These are phyloP conservation scores for Tetragonula carbonaria DNA, from an alignment of 2,888 invertebrate species.

Conservation along the genomic window DNA sequence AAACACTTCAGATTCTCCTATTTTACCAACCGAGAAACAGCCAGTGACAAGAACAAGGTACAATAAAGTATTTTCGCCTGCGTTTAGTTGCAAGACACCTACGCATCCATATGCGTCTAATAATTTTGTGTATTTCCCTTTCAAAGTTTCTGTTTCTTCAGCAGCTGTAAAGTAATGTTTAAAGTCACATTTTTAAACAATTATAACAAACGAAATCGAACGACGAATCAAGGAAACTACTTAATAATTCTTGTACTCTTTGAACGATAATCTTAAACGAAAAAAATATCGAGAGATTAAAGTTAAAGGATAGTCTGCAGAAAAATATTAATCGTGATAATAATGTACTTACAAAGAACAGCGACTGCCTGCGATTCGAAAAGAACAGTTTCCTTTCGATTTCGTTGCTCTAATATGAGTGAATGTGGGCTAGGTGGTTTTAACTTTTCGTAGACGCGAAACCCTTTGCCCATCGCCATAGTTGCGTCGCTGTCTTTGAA, in stretches of 20 bases:
- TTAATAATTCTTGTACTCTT: conserved; percentile 4
- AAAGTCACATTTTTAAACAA: not conserved
- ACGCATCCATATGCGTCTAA: conserved; percentile 98
- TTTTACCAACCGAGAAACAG: conserved; percentile 98
- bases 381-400: conserved; percentile 93
- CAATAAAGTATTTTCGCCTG: conserved; percentile 92
- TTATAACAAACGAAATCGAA: too few relatives aligned
- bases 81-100: conserved; percentile 95
- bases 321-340: conserved; percentile 3
- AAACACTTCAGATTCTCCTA: conserved; percentile 97
- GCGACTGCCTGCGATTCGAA: conserved; percentile 97
- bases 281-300: not conserved
- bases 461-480: conserved; percentile 98
- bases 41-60: conserved; percentile 97
- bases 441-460: conserved; percentile 95
- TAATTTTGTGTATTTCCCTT: conserved; percentile 95
- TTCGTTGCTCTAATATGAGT: conserved; percentile 94
- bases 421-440: conserved; percentile 95
- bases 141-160: conserved; percentile 95
- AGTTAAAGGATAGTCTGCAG: not conserved
- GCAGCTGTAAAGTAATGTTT: conserved; percentile 85
- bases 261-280: not conserved
- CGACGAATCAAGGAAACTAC: not conserved
- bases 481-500: conserved; percentile 63
- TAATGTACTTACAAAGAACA: conserved; percentile 88